phyloP scores from a whole-genome alignment of 2,888 invertebrate genomes.

The Leptinotarsa rubiginosa region DNA sequence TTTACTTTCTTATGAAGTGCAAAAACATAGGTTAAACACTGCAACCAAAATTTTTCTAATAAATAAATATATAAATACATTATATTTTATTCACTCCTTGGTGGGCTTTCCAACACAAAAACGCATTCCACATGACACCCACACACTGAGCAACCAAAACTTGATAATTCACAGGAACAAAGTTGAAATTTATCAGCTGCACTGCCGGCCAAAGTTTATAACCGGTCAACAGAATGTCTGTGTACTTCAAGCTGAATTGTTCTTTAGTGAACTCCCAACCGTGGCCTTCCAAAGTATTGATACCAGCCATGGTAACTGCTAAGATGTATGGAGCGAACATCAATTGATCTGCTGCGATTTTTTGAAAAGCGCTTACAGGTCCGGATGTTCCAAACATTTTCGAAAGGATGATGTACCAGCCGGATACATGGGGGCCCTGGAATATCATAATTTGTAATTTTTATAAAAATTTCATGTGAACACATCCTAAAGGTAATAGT shows the following conservation, averaged over 20 bases:
- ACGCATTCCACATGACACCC: slow-evolving; percentile 89
- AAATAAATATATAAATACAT: not conserved
- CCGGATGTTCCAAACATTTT: slow-evolving; percentile 40
- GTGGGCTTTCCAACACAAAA: slow-evolving; percentile 79
- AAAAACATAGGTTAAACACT: no score
- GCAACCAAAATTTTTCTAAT: no score
- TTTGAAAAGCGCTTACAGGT: slow-evolving; percentile 67
- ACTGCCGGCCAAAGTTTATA: slow-evolving; percentile 87
- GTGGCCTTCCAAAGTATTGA: slow-evolving; percentile 74
- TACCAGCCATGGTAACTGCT: slow-evolving; percentile 69
- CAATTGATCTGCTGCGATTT: slow-evolving; percentile 79
- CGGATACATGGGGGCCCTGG: slow-evolving; percentile 74
- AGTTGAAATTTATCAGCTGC: slow-evolving; percentile 86
- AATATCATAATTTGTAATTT: not conserved
- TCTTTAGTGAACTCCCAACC: slow-evolving; percentile 67
- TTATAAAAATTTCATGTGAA: no score
- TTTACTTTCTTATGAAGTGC: no score
- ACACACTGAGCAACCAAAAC: slow-evolving; percentile 81
- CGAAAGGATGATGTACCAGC: slow-evolving; percentile 75
- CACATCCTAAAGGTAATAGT: no score
- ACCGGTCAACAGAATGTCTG: slow-evolving; percentile 74
- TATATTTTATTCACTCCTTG: slow-evolving; percentile 17
- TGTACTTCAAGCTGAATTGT: slow-evolving; percentile 72
- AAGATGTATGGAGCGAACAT: slow-evolving; percentile 79
- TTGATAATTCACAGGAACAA: slow-evolving; percentile 86